Conservation (phyloP, 2,113 vertebrate genomes). For the Cephalopterus ornatus region DNA sequence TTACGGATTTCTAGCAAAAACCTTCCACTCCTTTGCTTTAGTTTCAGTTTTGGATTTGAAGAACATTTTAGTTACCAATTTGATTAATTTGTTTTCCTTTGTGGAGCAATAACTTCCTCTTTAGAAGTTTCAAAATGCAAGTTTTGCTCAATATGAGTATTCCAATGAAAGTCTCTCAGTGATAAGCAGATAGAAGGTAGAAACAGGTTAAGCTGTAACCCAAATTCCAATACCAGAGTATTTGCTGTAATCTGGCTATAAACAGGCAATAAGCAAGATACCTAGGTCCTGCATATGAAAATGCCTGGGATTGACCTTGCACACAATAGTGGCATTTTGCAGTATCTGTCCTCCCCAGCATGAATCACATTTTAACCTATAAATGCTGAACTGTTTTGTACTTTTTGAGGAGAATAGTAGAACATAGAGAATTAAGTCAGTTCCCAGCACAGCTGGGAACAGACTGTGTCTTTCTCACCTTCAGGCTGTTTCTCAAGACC, state of each 20-base stretch:
- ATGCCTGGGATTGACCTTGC: background rate
- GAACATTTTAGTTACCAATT: background rate
- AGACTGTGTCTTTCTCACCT: slow-evolving; percentile 1
- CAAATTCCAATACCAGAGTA: background rate
- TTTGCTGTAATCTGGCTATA: background rate
- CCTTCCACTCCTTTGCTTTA: background rate
- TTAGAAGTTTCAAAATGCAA: background rate
- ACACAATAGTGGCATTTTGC: background rate
- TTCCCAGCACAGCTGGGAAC: background rate
- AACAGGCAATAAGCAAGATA: background rate
- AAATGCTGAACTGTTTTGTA: background rate
- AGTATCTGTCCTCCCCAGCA: rapidly evolving
- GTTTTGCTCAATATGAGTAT: background rate
- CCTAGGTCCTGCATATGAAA: background rate
- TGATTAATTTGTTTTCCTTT: background rate
- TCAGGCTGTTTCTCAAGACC: background rate
- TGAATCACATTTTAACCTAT: background rate
- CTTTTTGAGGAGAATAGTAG: background rate
- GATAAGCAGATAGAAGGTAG: background rate
- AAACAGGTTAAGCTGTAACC: background rate
- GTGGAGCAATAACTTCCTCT: background rate
- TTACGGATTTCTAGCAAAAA: background rate
- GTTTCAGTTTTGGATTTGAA: background rate
- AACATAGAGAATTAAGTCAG: background rate
- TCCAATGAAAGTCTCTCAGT: background rate